Evolutionary conservation across 2,113 vertebrate species (phyloP).

Genomic region (Triplophysa dalaica): DNA sequence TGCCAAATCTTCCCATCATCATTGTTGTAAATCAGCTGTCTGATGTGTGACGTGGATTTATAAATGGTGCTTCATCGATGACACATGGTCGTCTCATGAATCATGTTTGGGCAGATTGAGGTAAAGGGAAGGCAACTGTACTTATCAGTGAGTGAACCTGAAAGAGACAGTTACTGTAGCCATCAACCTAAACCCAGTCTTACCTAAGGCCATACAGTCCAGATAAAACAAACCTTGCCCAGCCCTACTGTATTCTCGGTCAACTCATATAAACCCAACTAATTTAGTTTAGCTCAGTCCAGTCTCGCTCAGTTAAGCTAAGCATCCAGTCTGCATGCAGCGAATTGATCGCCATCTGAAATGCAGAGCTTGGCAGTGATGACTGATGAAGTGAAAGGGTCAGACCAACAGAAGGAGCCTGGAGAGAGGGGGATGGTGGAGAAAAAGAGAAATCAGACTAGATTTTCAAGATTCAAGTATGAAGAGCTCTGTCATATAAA

Average conservation of each 20-base stretch:
- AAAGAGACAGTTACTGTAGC: slow-evolving; percentile 1
- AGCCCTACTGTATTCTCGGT: background rate
- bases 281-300: background rate
- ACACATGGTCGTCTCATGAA: slow-evolving; percentile 36
- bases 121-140: slow-evolving; percentile 21
- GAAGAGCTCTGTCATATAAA: background rate
- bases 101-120: slow-evolving; percentile 1
- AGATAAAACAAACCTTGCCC: background rate
- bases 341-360: slow-evolving; percentile 50
- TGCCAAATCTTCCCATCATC: slow-evolving; percentile 47
- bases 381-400: slow-evolving; percentile 33
- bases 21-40: slow-evolving; percentile 49
- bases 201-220: background rate
- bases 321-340: background rate
- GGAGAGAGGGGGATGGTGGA: slow-evolving; percentile 3
- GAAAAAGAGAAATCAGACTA: background rate
- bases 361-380: slow-evolving; percentile 45
- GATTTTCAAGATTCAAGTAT: slow-evolving; percentile 10
- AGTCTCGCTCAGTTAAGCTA: background rate
- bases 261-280: background rate
- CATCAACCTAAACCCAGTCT: background rate
- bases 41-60: slow-evolving; percentile 48
- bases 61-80: slow-evolving; percentile 55
- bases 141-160: slow-evolving; percentile 13
- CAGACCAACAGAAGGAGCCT: slow-evolving; percentile 16